Evolutionary conservation across 2,888 invertebrate genomes (phyloP).

Genomic region (Metopia argyrocephala): DNA sequence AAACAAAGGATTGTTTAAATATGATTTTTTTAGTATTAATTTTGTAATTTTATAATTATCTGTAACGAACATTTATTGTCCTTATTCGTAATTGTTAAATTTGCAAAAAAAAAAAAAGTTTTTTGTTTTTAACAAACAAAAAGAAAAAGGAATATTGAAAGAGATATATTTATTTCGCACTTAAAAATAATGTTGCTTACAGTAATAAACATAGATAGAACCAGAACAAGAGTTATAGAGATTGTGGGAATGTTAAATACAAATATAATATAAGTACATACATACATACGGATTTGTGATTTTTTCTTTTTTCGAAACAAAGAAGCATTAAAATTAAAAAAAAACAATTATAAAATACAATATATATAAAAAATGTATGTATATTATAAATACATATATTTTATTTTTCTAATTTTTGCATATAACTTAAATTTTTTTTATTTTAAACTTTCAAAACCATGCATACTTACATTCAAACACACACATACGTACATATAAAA

Average conservation of each 20-base stretch:
- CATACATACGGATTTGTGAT: too few species aligned
- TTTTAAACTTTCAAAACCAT: not conserved
- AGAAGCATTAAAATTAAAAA: conserved; percentile 1
- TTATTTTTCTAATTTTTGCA: too few species aligned
- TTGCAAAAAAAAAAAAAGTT: not conserved
- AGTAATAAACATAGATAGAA: not conserved
- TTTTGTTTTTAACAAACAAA: conserved; percentile 10
- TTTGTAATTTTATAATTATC: not conserved
- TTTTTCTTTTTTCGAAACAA: not conserved
- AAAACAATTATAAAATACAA: not conserved
- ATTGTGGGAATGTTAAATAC: not conserved
- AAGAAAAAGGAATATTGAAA: not conserved
- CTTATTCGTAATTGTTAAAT: not conserved
- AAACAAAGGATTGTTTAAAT: not conserved
- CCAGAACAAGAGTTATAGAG: not conserved
- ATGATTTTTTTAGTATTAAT: not conserved
- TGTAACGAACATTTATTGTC: not conserved
- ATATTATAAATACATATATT: too few species aligned
- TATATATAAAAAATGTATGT: too few species aligned
- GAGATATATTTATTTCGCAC: not conserved
- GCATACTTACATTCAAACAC: not conserved
- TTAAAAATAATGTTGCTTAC: conserved; percentile 18
- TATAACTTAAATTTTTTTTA: conserved; percentile 1
- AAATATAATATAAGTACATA: too few species aligned
- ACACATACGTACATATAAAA: not conserved